These are phyloP conservation scores for Capromys pilorides DNA, from an alignment of 2,797 vertebrate species.

Conservation along the genomic window DNA sequence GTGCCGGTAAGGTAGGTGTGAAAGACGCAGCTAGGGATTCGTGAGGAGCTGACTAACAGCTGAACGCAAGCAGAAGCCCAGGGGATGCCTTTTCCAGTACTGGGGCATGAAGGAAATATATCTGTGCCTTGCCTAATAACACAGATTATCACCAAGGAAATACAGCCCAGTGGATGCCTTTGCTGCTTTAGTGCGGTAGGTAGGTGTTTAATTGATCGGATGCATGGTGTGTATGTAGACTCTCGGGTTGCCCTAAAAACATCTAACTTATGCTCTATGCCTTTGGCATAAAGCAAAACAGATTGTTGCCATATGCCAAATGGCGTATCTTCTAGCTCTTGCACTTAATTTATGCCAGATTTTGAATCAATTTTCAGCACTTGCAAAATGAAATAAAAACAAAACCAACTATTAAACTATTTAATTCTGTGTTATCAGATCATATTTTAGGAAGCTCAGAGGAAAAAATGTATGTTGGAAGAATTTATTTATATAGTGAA, in stretches of 20 bases:
- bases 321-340: background rate
- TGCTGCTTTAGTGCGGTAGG: background rate
- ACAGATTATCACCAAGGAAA: background rate
- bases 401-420: background rate
- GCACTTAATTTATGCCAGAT: background rate
- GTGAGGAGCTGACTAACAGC: background rate
- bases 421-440: background rate
- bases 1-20: accelerated
- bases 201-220: background rate
- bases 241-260: background rate
- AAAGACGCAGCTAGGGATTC: accelerated
- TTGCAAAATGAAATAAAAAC: background rate
- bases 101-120: background rate
- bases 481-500: background rate
- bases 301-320: background rate
- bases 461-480: background rate
- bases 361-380: background rate
- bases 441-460: slow-evolving; percentile 6
- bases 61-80: background rate
- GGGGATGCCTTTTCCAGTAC: background rate
- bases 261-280: background rate
- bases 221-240: background rate
- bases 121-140: background rate
- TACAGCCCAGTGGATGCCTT: background rate
- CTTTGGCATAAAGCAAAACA: background rate